Base-by-base conservation (phyloP, 2,113 vertebrate genomes). In the Chunga burmeisteri region DNA sequence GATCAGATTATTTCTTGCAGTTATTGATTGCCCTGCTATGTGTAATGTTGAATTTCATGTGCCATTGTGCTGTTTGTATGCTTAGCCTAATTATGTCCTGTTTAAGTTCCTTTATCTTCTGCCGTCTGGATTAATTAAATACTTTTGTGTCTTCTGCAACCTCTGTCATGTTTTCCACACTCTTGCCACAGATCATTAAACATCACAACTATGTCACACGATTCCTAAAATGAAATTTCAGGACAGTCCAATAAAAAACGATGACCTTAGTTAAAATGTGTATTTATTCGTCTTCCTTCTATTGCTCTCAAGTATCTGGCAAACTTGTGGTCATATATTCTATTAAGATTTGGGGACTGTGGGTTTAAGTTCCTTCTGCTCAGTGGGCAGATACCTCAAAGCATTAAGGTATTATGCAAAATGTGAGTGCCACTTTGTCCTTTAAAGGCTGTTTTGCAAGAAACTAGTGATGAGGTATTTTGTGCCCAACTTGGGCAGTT, bases 201-300 rank as follows among this genome's bases (percentile, higher is more conserved):
- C n/a, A 86, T 61, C 40, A n/a, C 30, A 90, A 85, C 30, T 66
- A 78, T 19, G 26, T 61, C 38, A 61, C 22, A 44, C 5, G 18
- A 71, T 26, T 81, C 44, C 56, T 86, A 68, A 90, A 90, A 86
- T n/a, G 52, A 78, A 71, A 92, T 91, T 93, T 91, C 72, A 90
- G 47, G 9, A 13, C 26, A 78, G 38, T n/a, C 20, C 22, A 81
- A 52, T 84, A 83, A 86, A 88, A 94, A 59, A 0, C 21, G 88
- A 63, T 56, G 10, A 61, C 38, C 9, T 79, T 8, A 34, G 59
- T 44, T 79, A 88, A 73, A 86, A 81, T 0, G 0, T 44, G 0
- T 74, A 65, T 80, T 87, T 91, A 68, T 88, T 68, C 50, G 22
- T 77, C 38, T 79, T 71, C 52, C 36, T 86, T 77, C 38, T 38